phyloP scores from a whole-genome alignment of 2,888 invertebrate genomes.

The Fissipunctia ypsillon region DNA sequence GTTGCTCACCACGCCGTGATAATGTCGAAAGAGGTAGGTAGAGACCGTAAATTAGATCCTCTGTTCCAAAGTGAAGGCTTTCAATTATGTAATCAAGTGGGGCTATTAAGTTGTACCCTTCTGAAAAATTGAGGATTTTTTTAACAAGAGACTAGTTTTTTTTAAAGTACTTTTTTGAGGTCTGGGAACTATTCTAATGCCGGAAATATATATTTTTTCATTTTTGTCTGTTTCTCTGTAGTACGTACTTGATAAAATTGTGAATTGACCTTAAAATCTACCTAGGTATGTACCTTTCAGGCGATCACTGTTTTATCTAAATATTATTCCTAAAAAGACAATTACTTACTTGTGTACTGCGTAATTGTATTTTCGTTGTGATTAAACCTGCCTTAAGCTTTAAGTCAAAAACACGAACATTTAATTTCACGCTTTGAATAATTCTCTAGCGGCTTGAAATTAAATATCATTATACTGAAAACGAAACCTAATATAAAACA shows the following conservation, averaged over 20 bases:
- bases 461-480: conserved; percentile 1
- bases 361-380: not conserved
- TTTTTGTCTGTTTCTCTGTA: too few relatives aligned
- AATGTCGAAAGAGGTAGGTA: conserved; percentile 51
- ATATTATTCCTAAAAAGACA: not conserved
- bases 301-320: not conserved
- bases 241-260: too few relatives aligned
- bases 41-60: conserved; percentile 49
- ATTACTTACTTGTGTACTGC: not conserved
- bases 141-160: too few relatives aligned
- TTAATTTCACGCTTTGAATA: not conserved
- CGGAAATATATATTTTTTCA: too few relatives aligned
- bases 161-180: too few relatives aligned
- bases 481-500: not conserved
- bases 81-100: conserved; percentile 21
- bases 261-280: too few relatives aligned
- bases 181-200: too few relatives aligned
- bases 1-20: conserved; percentile 28
- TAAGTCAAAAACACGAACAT: not conserved
- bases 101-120: not conserved
- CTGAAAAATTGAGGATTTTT: not conserved
- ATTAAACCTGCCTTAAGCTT: not conserved
- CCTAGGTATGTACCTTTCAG: too few relatives aligned
- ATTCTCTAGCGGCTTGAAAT: not conserved
- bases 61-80: conserved; percentile 11